These are phyloP conservation scores for Cryptops parisi DNA, from an alignment of 2,888 invertebrate species.

Conservation along the genomic window DNA sequence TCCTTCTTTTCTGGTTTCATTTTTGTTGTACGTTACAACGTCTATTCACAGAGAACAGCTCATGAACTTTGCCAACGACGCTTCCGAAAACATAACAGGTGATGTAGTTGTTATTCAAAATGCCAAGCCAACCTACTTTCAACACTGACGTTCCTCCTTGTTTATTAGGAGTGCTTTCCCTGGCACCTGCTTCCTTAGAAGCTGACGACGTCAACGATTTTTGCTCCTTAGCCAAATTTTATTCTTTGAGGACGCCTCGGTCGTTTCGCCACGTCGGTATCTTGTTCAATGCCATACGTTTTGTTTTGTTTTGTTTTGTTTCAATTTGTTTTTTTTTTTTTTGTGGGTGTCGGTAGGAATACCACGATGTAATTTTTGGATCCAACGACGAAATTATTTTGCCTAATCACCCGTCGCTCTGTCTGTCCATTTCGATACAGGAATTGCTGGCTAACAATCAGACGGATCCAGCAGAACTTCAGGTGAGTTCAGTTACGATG, in stretches of 20 bases:
- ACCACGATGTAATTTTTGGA: too few relatives aligned
- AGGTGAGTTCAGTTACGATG: too few relatives aligned
- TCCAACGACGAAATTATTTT: too few relatives aligned
- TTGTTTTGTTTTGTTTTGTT: not conserved
- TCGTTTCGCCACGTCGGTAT: slow-evolving; percentile 65
- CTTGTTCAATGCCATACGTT: not conserved
- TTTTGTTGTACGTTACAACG: too few relatives aligned
- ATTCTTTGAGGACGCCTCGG: slow-evolving; percentile 79
- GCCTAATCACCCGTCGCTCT: too few relatives aligned
- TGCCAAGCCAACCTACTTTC: too few relatives aligned
- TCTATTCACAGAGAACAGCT: not conserved
- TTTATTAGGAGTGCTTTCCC: slow-evolving; percentile 17
- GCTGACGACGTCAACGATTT: slow-evolving; percentile 93
- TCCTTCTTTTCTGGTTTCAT: too few relatives aligned
- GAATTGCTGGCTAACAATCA: slow-evolving; percentile 69
- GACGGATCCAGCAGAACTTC: too few relatives aligned
- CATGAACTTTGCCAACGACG: not conserved
- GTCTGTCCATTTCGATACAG: slow-evolving; percentile 87
- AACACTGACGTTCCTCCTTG: too few relatives aligned
- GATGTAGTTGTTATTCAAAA: not conserved
- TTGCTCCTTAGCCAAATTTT: slow-evolving; percentile 91
- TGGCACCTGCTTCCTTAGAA: slow-evolving; percentile 60
- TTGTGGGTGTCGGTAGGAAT: too few relatives aligned
- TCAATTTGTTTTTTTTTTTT: not conserved
- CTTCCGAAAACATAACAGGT: not conserved